Conservation (phyloP, 2,113 vertebrate genomes). For the Melanerpes aurifrons region DNA sequence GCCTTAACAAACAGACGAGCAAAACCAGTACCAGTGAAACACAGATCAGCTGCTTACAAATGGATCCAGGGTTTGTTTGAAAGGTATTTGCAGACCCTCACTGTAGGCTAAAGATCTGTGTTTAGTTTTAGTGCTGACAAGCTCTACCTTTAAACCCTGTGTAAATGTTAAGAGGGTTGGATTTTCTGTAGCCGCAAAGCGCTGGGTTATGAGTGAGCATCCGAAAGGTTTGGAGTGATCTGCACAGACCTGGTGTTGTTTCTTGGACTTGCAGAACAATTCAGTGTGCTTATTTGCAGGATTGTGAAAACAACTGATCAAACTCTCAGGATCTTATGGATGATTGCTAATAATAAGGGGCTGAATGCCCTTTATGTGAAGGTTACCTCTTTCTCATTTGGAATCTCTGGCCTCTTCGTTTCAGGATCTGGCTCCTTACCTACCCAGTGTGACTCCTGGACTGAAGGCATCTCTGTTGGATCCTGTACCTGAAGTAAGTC, state of each 20-base stretch:
- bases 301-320: neutral
- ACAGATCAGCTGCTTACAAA: neutral
- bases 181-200: neutral
- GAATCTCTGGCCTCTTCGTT: neutral
- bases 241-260: neutral
- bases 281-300: neutral
- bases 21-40: neutral
- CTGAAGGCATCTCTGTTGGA: conserved; percentile 94
- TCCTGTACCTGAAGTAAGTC: conserved; percentile 93
- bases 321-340: neutral
- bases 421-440: conserved; percentile 95
- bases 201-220: neutral
- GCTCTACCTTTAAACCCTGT: conserved; percentile 16
- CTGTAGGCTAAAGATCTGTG: neutral
- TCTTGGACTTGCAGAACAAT: neutral
- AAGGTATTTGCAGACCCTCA: neutral
- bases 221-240: neutral
- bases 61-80: conserved; percentile 1
- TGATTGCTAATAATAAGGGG: neutral
- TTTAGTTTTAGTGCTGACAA: conserved; percentile 36
- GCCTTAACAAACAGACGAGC: conserved; percentile 1
- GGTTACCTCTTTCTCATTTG: neutral
- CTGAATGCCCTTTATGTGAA: neutral
- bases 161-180: conserved; percentile 29
- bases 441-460: conserved; percentile 96